Evolutionary conservation across 2,888 invertebrate genomes (phyloP), one percentile per base, ranked within the genome.

Genomic region (Thera britannica): DNA sequence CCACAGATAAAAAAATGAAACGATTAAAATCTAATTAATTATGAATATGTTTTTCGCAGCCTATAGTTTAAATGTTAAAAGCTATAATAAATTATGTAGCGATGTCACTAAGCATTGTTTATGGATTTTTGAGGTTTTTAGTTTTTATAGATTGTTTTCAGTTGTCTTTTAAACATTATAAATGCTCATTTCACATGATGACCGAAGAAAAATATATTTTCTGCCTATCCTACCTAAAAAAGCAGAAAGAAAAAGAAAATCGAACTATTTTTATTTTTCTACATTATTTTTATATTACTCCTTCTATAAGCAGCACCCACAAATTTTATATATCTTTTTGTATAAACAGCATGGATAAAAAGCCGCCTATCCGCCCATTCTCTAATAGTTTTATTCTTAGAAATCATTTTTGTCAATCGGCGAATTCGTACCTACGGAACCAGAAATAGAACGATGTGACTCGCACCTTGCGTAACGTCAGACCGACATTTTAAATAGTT

Each of bases 401-500:
- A 58, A 63, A 35, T 46, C 36, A 58, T 64, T 67, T 63, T 59
- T 63, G 59, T 55, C 55, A 58, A 60, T 65, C 59, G 48, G 59
- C 55, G 38, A 55, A 55, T 56, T 23, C 34, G 41, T 69, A 46
- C 44, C 7, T 46, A 69, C 62, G n/a, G 65, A 69, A 65, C 62
- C 62, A 23, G 55, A 65, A 69, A 69, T 65, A 69, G 58, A 57
- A n/a, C 23, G 56, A 11, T 2, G 58, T 12, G 51, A 62, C 58
- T 56, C 55, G 52, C 36, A 8, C 23, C 68, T 69, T 69, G 62
- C 68, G 72, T 65, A 72, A 74, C 55, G n/a, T 6, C 35, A 35
- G 63, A 63, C 63, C 65, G 67, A 57, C 70, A 72, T 68, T 57
- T 58, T 23, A 65, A 67, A 65, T 61, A 61, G 65, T 66, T 60